Conservation (phyloP, 2,113 vertebrate genomes). For the Gavia stellata region DNA sequence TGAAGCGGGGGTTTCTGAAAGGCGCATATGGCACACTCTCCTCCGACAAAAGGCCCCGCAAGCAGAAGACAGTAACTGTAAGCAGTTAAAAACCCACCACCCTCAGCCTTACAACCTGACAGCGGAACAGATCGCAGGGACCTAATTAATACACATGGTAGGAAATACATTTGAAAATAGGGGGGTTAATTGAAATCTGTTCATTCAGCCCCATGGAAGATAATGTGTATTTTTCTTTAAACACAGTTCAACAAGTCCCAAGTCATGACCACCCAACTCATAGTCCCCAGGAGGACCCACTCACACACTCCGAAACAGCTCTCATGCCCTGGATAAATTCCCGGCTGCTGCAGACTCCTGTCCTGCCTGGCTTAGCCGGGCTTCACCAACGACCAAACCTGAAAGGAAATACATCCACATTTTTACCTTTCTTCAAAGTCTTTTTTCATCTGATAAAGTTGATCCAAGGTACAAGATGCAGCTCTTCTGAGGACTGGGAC, state of each 20-base stretch:
- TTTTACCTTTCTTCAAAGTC: background rate
- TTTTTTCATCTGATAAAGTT: background rate
- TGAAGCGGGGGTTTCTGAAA: background rate
- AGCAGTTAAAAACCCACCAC: background rate
- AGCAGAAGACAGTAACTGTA: background rate
- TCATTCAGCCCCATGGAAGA: background rate
- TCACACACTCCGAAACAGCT: rapidly evolving
- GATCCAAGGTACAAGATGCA: background rate
- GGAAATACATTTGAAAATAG: background rate
- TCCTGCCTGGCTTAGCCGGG: background rate
- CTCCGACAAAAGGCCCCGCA: background rate
- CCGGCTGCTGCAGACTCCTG: background rate
- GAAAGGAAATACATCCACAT: background rate
- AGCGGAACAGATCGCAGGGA: background rate
- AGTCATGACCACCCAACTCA: background rate
- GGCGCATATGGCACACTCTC: background rate
- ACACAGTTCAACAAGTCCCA: background rate
- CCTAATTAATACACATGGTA: background rate
- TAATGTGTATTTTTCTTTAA: background rate
- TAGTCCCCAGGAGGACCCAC: background rate
- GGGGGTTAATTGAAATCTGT: background rate
- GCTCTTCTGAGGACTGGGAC: background rate
- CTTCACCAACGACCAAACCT: background rate
- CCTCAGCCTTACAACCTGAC: background rate
- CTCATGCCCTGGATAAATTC: background rate